A percentile compares a stretch with the other conserved stretches of the same genome.
phyloP scores from a whole-genome alignment of 1,140 invertebrate genomes.

The Hyles vespertilio region DNA sequence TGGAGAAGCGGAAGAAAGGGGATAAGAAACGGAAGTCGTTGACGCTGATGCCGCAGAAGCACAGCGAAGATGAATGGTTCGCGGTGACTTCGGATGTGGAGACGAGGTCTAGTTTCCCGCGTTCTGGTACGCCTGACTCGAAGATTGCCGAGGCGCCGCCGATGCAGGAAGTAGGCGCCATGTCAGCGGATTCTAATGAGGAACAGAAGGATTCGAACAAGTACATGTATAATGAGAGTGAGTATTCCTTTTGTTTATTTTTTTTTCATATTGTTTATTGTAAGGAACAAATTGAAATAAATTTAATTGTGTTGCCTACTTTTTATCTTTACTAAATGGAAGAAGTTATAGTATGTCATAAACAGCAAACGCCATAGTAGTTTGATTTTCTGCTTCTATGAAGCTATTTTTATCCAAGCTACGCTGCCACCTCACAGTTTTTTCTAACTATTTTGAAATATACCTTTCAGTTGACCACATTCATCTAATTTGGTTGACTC shows the following conservation, averaged over 20 bases:
- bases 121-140: slow-evolving; percentile 56
- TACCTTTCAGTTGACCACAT: too few relatives aligned
- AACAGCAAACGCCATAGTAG: too few relatives aligned
- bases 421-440: too few relatives aligned
- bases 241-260: slow-evolving; percentile 21
- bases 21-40: slow-evolving; percentile 38
- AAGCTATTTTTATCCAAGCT: too few relatives aligned
- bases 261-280: background rate
- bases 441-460: too few relatives aligned
- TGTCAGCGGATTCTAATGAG: slow-evolving; percentile 44
- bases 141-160: slow-evolving; percentile 25
- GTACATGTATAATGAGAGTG: slow-evolving; percentile 62
- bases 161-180: background rate
- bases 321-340: too few relatives aligned
- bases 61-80: slow-evolving; percentile 55
- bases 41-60: slow-evolving; percentile 28
- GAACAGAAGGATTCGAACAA: slow-evolving; percentile 38
- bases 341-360: too few relatives aligned
- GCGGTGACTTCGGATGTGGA: slow-evolving; percentile 52
- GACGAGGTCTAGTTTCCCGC: slow-evolving; percentile 53
- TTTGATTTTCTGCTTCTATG: too few relatives aligned
- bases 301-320: too few relatives aligned
- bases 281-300: too few relatives aligned
- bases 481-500: too few relatives aligned
- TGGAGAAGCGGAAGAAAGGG: slow-evolving; percentile 23